Percentiles rank a stretch among this genome's conserved stretches.
Conservation (phyloP, 1,140 invertebrate species). For the Holotrichia oblita region DNA sequence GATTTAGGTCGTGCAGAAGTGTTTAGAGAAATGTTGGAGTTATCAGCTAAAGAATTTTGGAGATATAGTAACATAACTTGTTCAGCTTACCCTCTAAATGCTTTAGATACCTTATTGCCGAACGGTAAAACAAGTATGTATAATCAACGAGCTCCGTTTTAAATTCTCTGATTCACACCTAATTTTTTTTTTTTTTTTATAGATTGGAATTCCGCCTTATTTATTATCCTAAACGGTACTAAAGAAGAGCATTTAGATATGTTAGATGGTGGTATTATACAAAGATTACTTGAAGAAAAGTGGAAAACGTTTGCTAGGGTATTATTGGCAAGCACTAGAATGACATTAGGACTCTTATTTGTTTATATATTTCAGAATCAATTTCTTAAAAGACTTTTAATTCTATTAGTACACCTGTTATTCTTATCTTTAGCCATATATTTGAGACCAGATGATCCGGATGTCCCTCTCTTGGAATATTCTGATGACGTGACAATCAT, state of each 20-base stretch:
- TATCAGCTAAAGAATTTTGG: constrained; percentile 97
- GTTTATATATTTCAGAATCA: constrained; percentile 73
- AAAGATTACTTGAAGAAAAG: constrained; percentile 96
- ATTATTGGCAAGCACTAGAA: constrained; percentile 54
- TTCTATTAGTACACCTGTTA: constrained; percentile 87
- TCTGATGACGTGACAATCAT: constrained; percentile 65
- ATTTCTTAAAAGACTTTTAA: constrained; percentile 89
- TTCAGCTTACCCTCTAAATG: constrained; percentile 95
- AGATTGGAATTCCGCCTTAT: constrained; percentile 99
- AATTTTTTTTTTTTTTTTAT: constrained; percentile 58
- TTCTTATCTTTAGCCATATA: constrained; percentile 91
- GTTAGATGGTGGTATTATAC: constrained; percentile 98
- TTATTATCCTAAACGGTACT: constrained; percentile 96
- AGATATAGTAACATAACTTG: constrained; percentile 99
- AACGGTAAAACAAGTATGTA: constrained; percentile 92
- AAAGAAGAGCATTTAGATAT: constrained; percentile 99
- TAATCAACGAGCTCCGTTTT: background rate
- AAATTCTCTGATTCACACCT: background rate
- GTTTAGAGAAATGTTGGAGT: constrained; percentile 97
- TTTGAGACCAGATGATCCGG: constrained; percentile 75
- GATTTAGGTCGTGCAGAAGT: constrained; percentile 86
- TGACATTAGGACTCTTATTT: background rate
- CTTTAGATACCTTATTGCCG: constrained; percentile 93
- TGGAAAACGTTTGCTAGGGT: constrained; percentile 99
- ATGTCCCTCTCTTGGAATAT: constrained; percentile 65